Conservation (phyloP, 2,113 vertebrate genomes). For the Cathartes aura region DNA sequence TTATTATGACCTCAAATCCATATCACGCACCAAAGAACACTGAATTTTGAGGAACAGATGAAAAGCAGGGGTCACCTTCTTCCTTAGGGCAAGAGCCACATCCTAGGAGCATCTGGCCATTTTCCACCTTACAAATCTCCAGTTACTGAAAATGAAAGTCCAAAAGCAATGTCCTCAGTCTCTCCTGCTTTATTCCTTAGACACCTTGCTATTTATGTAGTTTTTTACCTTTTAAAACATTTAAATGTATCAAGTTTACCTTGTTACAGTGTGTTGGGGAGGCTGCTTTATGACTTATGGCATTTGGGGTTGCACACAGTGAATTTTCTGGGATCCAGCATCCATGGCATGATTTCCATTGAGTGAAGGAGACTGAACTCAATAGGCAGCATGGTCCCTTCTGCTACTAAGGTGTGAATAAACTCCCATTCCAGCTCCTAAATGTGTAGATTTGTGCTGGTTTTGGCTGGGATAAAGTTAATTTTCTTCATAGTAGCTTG, state of each 20-base stretch:
- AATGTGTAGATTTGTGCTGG: not conserved
- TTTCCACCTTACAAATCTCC: not conserved
- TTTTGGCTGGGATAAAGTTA: too few species aligned
- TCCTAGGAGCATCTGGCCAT: not conserved
- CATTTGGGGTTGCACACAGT: not conserved
- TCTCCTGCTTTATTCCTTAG: not conserved
- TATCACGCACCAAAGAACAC: not conserved
- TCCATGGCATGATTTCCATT: not conserved
- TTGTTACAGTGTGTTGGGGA: not conserved
- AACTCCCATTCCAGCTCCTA: not conserved
- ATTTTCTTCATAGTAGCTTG: too few species aligned
- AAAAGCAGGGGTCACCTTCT: not conserved
- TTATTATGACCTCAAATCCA: not conserved
- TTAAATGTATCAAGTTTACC: not conserved
- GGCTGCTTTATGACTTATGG: not conserved
- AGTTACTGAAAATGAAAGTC: not conserved
- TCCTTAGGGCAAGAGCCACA: not conserved
- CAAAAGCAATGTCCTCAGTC: not conserved
- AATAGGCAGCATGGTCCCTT: fast-evolving
- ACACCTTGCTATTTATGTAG: not conserved
- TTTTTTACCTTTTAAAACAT: not conserved
- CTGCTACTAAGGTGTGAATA: not conserved
- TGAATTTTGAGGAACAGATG: not conserved
- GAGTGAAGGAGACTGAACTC: not conserved
- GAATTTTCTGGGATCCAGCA: not conserved